Base-by-base conservation (phyloP, 2,797 vertebrate genomes). In the Emydoidea blandingii region DNA sequence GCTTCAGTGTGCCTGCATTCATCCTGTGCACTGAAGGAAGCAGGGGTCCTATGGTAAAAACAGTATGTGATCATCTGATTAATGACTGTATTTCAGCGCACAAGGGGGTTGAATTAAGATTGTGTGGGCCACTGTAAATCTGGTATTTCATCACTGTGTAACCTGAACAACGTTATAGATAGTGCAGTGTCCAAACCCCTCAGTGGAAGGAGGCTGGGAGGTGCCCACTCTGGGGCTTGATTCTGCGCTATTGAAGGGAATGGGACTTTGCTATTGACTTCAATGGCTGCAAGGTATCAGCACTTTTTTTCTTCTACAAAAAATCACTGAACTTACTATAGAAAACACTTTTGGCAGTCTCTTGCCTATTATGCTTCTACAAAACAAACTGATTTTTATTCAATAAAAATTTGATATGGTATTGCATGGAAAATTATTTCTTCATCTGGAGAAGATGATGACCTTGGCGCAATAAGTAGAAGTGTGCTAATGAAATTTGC, bases 341-440 rank as follows among this genome's bases (percentile, higher is more conserved):
- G 34, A n/a, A 19, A 65, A 65, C 29, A 31, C 83, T 87, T 87
- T 88, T 11, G 82, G 47, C 72, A n/a, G 68, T 8, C 27, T 83
- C 37, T 49, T 79, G 16, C 29, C 21, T 81, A 1, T 0, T 0
- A 0, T 0, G 1, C 2, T 12, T 5, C 27, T 12, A 81, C 78
- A 74, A 93, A 59, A 34, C 56, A 87, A 9, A 44, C 53, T 87
- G 16, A 5, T 81, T 44, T 59, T 37, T 68, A 21, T n/a, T 37
- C n/a, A 23, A 37, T 23, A 72, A 72, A 41, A 72, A 41, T 37
- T 6, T 41, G 65, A 21, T 72, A 5, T 72, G 65, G 65, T 23
- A 41, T 72, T 41, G n/a, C 65, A 72, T 72, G 19, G n/a, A 37
- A 72, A 72, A 72, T 37, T 72, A 72, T 72, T 72, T 72, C 21